These are phyloP conservation scores for Lysandra coridon DNA, from an alignment of 2,888 invertebrate species.

Conservation along the genomic window DNA sequence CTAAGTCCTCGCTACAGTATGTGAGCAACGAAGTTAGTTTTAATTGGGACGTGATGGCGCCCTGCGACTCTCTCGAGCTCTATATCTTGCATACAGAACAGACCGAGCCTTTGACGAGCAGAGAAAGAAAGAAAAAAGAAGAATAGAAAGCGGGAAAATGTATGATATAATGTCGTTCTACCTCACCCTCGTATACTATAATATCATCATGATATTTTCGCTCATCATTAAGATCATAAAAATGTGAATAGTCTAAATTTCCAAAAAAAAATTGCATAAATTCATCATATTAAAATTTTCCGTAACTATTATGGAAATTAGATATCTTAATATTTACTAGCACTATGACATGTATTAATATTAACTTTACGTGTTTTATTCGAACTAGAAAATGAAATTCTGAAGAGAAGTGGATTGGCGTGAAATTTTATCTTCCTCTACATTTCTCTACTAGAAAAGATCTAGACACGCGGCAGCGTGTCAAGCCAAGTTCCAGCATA, in stretches of 20 bases:
- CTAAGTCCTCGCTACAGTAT: constrained; percentile 35
- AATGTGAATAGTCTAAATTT: background rate
- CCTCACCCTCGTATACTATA: no score
- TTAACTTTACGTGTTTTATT: no score
- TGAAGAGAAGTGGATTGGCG: no score
- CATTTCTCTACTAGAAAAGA: background rate
- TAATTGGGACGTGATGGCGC: constrained; percentile 69
- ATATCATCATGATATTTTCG: background rate
- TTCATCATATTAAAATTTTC: no score
- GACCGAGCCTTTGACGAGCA: background rate
- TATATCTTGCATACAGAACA: constrained; percentile 61
- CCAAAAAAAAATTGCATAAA: no score
- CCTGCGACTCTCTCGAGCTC: constrained; percentile 65
- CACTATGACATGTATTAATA: no score
- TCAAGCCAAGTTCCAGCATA: no score
- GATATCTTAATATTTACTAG: no score
- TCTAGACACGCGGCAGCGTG: no score
- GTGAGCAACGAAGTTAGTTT: constrained; percentile 67
- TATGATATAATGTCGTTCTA: background rate
- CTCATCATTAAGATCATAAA: background rate
- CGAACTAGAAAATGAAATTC: no score
- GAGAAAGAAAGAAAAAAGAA: no score
- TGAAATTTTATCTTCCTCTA: background rate
- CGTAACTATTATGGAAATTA: no score
- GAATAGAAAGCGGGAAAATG: background rate